phyloP scores from a whole-genome alignment of 2,888 invertebrate species.

The Acleris sparsana region DNA sequence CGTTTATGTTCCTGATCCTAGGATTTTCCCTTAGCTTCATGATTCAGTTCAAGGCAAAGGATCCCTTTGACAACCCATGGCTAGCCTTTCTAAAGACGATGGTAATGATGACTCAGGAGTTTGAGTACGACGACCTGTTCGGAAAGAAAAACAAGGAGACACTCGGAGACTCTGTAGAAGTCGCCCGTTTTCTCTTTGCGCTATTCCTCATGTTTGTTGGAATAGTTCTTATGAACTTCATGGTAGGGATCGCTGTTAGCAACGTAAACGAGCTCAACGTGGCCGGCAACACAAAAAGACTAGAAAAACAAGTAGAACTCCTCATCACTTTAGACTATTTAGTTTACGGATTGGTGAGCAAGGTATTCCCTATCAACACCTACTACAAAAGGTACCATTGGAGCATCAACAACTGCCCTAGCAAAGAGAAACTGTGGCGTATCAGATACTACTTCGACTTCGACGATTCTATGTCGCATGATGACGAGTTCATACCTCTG shows the following conservation, averaged over 20 bases:
- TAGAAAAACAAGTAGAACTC: conserved; percentile 61
- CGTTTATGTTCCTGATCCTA: conserved; percentile 77
- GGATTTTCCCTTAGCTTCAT: conserved; percentile 83
- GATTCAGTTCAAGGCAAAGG: conserved; percentile 79
- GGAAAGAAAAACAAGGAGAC: conserved; percentile 56
- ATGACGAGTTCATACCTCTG: conserved; percentile 19
- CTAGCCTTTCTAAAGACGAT: conserved; percentile 81
- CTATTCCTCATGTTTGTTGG: conserved; percentile 60
- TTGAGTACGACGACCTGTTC: conserved; percentile 79
- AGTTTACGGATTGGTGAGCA: conserved; percentile 40
- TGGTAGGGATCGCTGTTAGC: conserved; percentile 66
- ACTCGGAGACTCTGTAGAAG: conserved; percentile 16
- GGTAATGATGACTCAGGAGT: conserved; percentile 85
- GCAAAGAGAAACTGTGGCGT: conserved; percentile 30
- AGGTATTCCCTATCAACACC: conserved; percentile 31
- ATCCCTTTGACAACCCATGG: conserved; percentile 80
- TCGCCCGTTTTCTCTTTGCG: conserved; percentile 22
- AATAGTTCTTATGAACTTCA: conserved; percentile 64
- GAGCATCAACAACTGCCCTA: conserved; percentile 33
- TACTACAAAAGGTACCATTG: conserved; percentile 33
- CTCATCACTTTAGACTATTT: conserved; percentile 51
- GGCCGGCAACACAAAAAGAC: conserved; percentile 57
- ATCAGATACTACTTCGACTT: conserved; percentile 31
- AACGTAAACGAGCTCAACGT: conserved; percentile 62
- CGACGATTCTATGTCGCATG: conserved; percentile 27